A percentile compares a stretch with the other conserved stretches of the same genome.
Conservation (phyloP, 2,888 invertebrate genomes). For the Blastobasis adustella region DNA sequence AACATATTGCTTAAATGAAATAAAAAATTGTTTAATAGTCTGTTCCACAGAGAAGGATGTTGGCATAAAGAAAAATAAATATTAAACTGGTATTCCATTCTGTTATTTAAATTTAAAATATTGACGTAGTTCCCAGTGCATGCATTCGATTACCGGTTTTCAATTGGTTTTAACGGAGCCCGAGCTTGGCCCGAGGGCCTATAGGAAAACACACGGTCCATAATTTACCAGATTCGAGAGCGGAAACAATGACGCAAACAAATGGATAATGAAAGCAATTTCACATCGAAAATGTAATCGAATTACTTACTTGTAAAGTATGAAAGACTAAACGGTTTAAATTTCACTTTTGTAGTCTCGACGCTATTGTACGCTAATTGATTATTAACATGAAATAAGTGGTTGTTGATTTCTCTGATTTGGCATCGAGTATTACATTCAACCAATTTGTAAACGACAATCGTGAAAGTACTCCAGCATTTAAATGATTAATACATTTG, state of each 20-base stretch:
- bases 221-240: slow-evolving; percentile 64
- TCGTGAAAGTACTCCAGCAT: too few species aligned
- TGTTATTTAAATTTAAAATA: slow-evolving; percentile 70
- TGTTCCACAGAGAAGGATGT: too few species aligned
- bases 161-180: slow-evolving; percentile 66
- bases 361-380: too few species aligned
- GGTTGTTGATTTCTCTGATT: background rate
- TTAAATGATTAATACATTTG: too few species aligned
- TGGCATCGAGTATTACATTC: background rate
- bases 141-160: slow-evolving; percentile 72
- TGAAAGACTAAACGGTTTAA: too few species aligned
- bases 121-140: slow-evolving; percentile 64
- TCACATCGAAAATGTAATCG: slow-evolving; percentile 58
- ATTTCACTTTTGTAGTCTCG: too few species aligned
- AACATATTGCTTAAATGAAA: too few species aligned
- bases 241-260: slow-evolving; percentile 63
- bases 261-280: slow-evolving; percentile 68
- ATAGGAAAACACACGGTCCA: slow-evolving; percentile 58
- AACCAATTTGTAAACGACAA: too few species aligned
- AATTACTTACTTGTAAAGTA: slow-evolving; percentile 23
- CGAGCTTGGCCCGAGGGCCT: slow-evolving; percentile 55
- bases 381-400: too few species aligned
- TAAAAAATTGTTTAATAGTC: too few species aligned
- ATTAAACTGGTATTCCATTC: slow-evolving; percentile 38
- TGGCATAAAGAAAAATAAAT: slow-evolving; percentile 7